Evolutionary conservation across 2,113 vertebrate species (phyloP).

Genomic region (Cromileptes altivelis): DNA sequence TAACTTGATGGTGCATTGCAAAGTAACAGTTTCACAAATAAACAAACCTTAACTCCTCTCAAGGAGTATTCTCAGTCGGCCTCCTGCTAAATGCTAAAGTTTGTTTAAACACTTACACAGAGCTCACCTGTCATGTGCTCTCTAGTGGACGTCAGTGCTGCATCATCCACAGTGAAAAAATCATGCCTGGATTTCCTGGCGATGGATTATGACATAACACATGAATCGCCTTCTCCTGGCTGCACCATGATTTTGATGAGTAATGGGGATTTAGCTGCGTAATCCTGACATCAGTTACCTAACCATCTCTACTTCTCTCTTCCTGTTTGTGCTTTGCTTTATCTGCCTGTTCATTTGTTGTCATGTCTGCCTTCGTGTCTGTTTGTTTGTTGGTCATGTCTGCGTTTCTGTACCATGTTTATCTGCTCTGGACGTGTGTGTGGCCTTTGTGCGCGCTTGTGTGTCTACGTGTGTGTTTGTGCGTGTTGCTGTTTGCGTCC

Average conservation of each 20-base stretch:
- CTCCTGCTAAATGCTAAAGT: not conserved
- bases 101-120: not conserved
- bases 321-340: slow-evolving; percentile 29
- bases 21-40: not conserved
- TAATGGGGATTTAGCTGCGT: slow-evolving; percentile 64
- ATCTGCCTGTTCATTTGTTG: slow-evolving; percentile 30
- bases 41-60: not conserved
- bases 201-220: slow-evolving; percentile 74
- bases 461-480: slow-evolving; percentile 30
- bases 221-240: slow-evolving; percentile 41
- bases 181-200: slow-evolving; percentile 38
- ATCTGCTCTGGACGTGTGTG: slow-evolving; percentile 19
- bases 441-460: slow-evolving; percentile 37
- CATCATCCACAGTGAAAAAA: slow-evolving; percentile 12
- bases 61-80: not conserved
- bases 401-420: slow-evolving; percentile 19
- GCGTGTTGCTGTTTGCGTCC: slow-evolving; percentile 2
- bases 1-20: not conserved
- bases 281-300: slow-evolving; percentile 73
- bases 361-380: slow-evolving; percentile 27
- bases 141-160: not conserved
- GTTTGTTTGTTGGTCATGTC: slow-evolving; percentile 22
- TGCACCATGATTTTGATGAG: slow-evolving; percentile 61
- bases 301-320: slow-evolving; percentile 61
- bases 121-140: not conserved